These are phyloP conservation scores for Myiotriccus ornatus DNA, from an alignment of 2,797 vertebrate genomes.

Conservation along the genomic window DNA sequence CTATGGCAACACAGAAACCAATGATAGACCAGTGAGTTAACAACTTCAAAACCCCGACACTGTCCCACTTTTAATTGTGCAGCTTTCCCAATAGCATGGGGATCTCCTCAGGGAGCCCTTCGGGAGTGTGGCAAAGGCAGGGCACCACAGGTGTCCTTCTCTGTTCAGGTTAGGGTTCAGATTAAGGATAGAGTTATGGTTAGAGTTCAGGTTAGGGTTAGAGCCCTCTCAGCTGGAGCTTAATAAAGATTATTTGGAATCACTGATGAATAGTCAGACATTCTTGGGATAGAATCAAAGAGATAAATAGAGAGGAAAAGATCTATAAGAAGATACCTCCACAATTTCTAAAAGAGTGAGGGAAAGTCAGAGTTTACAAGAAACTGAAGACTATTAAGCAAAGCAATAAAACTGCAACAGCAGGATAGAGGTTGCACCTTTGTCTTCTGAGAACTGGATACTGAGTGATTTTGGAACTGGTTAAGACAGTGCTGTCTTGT, in stretches of 20 bases:
- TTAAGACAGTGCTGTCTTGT: neutral
- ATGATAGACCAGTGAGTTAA: no score
- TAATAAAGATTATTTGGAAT: neutral
- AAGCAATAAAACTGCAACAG: neutral
- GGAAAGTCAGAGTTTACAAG: neutral
- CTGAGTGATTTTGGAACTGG: neutral
- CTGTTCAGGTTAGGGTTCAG: neutral
- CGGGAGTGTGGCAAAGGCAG: neutral
- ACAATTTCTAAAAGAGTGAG: neutral
- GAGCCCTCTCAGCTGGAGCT: neutral
- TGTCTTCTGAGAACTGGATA: neutral
- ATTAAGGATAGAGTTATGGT: neutral
- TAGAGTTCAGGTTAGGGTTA: neutral
- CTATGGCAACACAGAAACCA: no score
- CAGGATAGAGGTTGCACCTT: neutral
- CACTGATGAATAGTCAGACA: neutral
- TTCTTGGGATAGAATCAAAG: neutral
- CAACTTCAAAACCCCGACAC: no score
- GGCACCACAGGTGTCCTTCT: neutral
- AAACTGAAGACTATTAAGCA: neutral
- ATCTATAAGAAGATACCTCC: neutral
- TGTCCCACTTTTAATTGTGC: neutral
- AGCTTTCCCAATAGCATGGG: neutral
- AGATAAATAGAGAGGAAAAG: neutral
- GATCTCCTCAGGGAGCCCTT: neutral